phyloP scores from a whole-genome alignment of 1,140 invertebrate species.

The Euura lappo region DNA sequence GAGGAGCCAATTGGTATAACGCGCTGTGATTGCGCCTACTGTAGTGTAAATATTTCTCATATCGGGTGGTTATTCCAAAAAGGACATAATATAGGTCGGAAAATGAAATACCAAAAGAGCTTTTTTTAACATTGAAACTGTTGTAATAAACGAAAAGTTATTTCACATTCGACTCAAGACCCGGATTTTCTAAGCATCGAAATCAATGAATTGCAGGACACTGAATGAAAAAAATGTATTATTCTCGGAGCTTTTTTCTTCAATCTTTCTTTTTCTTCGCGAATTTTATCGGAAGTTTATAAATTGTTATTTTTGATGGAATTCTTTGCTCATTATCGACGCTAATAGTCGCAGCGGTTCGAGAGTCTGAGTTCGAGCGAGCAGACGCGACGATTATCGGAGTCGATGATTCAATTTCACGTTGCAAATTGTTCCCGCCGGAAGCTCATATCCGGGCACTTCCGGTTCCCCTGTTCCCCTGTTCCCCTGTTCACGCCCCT shows the following conservation, averaged over 20 bases:
- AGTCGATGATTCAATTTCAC: conserved; percentile 60
- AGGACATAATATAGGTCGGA: background rate
- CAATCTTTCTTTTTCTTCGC: conserved; percentile 17
- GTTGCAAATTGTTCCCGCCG: conserved; percentile 60
- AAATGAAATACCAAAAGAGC: too few species aligned
- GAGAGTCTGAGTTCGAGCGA: conserved; percentile 6
- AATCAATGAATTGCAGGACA: too few species aligned
- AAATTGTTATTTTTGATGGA: background rate
- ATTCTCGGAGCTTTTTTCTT: background rate
- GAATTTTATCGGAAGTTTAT: conserved; percentile 4
- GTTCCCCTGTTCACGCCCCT: conserved; percentile 43
- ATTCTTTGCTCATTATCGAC: background rate
- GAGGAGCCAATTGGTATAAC: conserved; percentile 36
- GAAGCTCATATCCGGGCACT: conserved; percentile 63
- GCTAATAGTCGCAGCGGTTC: background rate
- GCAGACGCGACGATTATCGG: conserved; percentile 45
- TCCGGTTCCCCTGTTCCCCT: conserved; percentile 53
- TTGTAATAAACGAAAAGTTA: too few species aligned
- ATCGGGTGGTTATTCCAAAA: conserved; percentile 24
- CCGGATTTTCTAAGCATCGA: background rate
- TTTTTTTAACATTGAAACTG: background rate
- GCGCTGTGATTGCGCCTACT: conserved; percentile 38
- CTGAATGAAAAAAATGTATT: too few species aligned
- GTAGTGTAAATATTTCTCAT: conserved; percentile 40
- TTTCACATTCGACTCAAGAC: background rate